These are phyloP conservation scores for Ochotona curzoniae DNA, from an alignment of 2,113 vertebrate genomes.

Conservation along the genomic window DNA sequence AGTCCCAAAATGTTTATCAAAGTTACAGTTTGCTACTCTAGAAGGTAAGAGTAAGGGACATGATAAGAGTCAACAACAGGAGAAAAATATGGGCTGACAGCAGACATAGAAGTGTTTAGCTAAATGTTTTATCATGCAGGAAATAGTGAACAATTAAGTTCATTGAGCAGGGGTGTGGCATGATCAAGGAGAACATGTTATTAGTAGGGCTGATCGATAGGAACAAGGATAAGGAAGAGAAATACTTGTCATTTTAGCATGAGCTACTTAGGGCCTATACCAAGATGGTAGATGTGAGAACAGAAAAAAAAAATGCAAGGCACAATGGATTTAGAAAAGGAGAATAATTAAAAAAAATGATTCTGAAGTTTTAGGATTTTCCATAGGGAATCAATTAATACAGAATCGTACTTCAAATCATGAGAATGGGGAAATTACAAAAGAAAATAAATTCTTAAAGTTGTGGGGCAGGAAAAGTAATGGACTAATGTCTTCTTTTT, in stretches of 20 bases:
- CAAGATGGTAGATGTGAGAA: neutral
- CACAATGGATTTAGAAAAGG: conserved; percentile 10
- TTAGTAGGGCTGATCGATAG: neutral
- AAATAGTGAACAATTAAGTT: conserved; percentile 25
- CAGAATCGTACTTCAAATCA: neutral
- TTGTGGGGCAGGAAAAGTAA: conserved; percentile 14
- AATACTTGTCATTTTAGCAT: neutral
- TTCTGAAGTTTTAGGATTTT: neutral
- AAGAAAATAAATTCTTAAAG: neutral
- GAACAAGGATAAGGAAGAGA: neutral
- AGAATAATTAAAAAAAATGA: conserved; percentile 36
- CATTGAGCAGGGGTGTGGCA: neutral
- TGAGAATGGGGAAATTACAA: conserved; percentile 5
- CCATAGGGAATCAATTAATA: neutral
- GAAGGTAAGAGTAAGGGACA: neutral
- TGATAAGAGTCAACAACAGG: neutral
- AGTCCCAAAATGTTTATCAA: neutral
- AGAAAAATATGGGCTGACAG: neutral
- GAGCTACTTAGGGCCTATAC: neutral
- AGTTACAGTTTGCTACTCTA: neutral
- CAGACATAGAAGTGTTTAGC: neutral
- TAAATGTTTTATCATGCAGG: neutral
- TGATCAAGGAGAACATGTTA: neutral
- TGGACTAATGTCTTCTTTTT: neutral
- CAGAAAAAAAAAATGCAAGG: conserved; percentile 31